Conservation (phyloP, 2,888 invertebrate species). For the Drosophila seclusa region DNA sequence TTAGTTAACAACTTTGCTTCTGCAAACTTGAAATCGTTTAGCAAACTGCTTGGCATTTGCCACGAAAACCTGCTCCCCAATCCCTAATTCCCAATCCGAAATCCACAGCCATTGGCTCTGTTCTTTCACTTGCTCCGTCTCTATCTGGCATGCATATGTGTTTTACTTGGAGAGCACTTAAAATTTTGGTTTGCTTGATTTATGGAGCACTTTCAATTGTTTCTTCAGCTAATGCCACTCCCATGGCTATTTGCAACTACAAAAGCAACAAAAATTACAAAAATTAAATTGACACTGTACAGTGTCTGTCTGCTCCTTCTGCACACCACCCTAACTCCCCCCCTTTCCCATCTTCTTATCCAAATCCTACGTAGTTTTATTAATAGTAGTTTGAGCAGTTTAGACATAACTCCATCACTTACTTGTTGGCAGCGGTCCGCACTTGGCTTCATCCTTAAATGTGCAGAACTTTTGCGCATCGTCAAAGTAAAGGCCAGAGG, state of each 20-base stretch:
- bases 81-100: conserved; percentile 9
- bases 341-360: neutral
- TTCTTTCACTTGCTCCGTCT: conserved; percentile 17
- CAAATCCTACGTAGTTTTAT: conserved; percentile 29
- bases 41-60: conserved; percentile 73
- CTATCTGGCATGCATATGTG: conserved; percentile 45
- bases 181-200: conserved; percentile 68
- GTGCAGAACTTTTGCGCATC: conserved; percentile 96
- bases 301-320: neutral
- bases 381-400: conserved; percentile 44
- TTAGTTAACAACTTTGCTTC: conserved; percentile 64
- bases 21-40: conserved; percentile 73
- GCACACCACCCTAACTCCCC: too few species aligned
- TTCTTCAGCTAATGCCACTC: conserved; percentile 49
- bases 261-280: conserved; percentile 35
- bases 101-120: conserved; percentile 3
- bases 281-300: conserved; percentile 41
- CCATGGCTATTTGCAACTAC: conserved; percentile 45
- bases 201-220: conserved; percentile 78
- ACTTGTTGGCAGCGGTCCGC: conserved; percentile 95
- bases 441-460: conserved; percentile 94
- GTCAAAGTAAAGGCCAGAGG: conserved; percentile 95
- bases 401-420: conserved; percentile 85
- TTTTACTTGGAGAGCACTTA: conserved; percentile 73
- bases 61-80: conserved; percentile 34